These are phyloP conservation scores for Morinoia aosen DNA, from an alignment of 2,888 invertebrate genomes.

Conservation along the genomic window DNA sequence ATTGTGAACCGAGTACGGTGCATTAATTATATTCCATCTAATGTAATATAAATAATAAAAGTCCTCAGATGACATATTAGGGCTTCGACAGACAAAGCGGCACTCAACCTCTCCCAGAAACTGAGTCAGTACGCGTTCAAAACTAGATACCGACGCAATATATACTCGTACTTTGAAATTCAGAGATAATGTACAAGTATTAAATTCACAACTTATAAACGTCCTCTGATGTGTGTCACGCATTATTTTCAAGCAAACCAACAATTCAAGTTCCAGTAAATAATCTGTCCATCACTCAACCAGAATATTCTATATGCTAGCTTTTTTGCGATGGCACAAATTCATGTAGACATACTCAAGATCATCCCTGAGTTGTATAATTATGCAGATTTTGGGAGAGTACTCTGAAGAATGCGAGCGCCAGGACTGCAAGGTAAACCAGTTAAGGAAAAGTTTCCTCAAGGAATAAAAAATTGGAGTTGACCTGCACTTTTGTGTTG, in stretches of 20 bases:
- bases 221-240: not conserved
- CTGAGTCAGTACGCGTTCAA: no score
- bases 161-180: no score
- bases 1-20: no score
- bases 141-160: no score
- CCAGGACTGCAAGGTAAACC: not conserved
- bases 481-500: not conserved
- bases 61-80: no score
- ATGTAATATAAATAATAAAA: no score
- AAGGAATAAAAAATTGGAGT: not conserved
- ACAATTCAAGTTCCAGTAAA: not conserved
- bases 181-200: not conserved
- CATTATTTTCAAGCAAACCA: not conserved
- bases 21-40: no score
- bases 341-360: not conserved
- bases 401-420: not conserved
- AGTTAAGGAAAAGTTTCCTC: not conserved
- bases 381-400: not conserved
- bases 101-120: no score
- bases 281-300: not conserved
- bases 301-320: not conserved
- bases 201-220: not conserved
- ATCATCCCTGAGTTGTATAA: not conserved
- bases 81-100: no score
- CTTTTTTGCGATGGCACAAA: not conserved